Percentiles rank a stretch among this genome's conserved stretches.
Evolutionary conservation across 2,113 vertebrate genomes (phyloP).

Genomic region (Scalopus aquaticus): DNA sequence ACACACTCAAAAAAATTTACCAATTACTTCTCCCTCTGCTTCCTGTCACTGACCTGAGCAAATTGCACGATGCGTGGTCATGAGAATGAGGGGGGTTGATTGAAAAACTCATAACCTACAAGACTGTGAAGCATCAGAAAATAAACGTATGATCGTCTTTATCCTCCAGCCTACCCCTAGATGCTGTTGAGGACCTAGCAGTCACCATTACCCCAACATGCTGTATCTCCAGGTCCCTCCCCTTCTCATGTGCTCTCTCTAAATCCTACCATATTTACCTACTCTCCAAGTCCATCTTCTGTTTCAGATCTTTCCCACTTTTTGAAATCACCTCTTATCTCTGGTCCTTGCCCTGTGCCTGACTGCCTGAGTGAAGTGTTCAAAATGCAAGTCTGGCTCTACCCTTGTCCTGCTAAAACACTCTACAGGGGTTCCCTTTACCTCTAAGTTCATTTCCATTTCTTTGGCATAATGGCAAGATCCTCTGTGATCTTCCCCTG

Average conservation of each 20-base stretch:
- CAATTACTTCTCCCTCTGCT: not conserved
- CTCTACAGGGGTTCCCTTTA: not conserved
- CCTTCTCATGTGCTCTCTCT: not conserved
- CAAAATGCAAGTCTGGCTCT: not conserved
- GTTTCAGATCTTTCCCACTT: not conserved
- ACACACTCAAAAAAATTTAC: conserved; percentile 50
- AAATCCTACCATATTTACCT: not conserved
- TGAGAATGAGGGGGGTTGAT: not conserved
- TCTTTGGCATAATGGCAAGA: not conserved
- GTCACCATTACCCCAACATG: not conserved
- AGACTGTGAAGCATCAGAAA: not conserved
- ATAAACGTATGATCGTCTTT: not conserved
- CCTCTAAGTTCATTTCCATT: not conserved
- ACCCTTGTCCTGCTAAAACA: not conserved
- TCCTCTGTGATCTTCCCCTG: not conserved
- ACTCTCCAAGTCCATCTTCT: not conserved
- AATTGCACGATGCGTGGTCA: conserved; percentile 19
- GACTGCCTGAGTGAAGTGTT: not conserved
- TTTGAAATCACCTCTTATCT: not conserved
- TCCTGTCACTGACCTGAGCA: conserved; percentile 57
- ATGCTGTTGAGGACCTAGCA: not conserved
- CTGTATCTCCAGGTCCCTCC: not conserved
- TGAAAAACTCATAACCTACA: not conserved
- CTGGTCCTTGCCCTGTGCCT: not conserved
- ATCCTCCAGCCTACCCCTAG: too few species aligned